Evolutionary conservation across 2,113 vertebrate genomes (phyloP), one percentile per base, ranked within the genome.

Genomic region (Coreoperca whiteheadi): DNA sequence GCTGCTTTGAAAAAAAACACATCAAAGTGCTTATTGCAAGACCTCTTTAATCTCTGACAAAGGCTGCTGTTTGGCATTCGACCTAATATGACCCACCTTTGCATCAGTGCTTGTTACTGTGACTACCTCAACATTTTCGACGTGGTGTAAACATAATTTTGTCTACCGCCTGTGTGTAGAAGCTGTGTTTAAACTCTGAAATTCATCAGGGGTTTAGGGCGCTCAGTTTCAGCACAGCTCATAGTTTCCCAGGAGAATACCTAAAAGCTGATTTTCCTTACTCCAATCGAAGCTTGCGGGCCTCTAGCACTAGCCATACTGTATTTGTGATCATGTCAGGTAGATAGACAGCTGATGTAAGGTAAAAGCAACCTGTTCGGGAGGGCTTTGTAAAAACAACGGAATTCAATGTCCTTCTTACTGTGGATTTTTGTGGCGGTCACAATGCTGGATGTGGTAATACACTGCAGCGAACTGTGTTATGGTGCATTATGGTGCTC

Each of bases 341-440:
- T 79, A 54, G 28, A 84, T 34, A 48, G 53, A 75, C 53, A 73
- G 56, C 74, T 85, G 82, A 75, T 73, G 51, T 75, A 77, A 83
- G 50, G 69, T 23, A 57, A 79, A 41, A 77, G 68, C 21, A 74
- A 69, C 50, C 60, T 64, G 48, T 74, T 77, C 68, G 54, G 64
- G 4, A n/a, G 32, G 15, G 57, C 23, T 82, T 77, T 69, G 25
- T 68, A 63, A 77, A 82, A 80, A 80, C 65, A 41, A 41, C 41
- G 63, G 16, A 28, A 81, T 74, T 88, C 72, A 61, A 87, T 78
- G 76, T 65, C 63, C 16, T 66, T 81, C 46, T 73, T 53, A n/a
- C 50, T 25, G n/a, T 16, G 41, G 48, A 64, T 61, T 74, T 54
- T 83, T 32, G 57, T 59, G 1, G 46, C 51, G 25, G 57, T 57